Evolutionary conservation across 2,113 vertebrate genomes (phyloP), one percentile per base, ranked within the genome.

Genomic region (Stomatorhinus ivindoensis): DNA sequence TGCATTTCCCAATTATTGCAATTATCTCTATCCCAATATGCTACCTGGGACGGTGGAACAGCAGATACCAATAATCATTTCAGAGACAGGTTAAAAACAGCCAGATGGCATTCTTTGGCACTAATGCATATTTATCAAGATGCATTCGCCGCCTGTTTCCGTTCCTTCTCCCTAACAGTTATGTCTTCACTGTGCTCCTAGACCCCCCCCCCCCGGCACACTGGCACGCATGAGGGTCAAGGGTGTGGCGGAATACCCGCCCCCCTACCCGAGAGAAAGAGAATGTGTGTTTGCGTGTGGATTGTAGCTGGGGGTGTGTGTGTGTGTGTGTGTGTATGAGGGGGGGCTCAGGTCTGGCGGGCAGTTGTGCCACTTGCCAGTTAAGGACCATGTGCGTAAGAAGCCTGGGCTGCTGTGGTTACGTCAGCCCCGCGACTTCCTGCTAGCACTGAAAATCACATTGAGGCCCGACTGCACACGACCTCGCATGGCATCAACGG

Each of bases 91-190:
- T 89, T 89, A 84, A 82, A 89, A 89, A 58, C 73, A 89, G 76
- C 76, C 88, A 89, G 88, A 89, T 89, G 88, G 88, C 39, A 35
- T 35, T 21, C 88, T 84, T 84, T 89, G 50, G 50, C 88, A 31
- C 88, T 55, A 44, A 83, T 89, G 50, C 50, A 89, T 89, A 89
- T 89, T 89, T 89, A 89, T 89, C 84, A 84, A 83, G 50, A 35
- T 89, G 88, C 35, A 53, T 27, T 80, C 61, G 35, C 50, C 73
- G 44, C 47, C 73, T 13, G 76, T 9, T 82, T 89, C 50, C 21
- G 3, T 84, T 89, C 76, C 31, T 55, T 58, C 31, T 46, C 55
- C 35, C 31, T 58, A 83, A 85, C 80, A 85, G 53, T 50, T 89
- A 24, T 47, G 82, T 48, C 19, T 86, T 47, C 27, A 46, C 51